Evolutionary conservation across 2,888 invertebrate genomes (phyloP).

Genomic region (Pseudeuparius sepicola): DNA sequence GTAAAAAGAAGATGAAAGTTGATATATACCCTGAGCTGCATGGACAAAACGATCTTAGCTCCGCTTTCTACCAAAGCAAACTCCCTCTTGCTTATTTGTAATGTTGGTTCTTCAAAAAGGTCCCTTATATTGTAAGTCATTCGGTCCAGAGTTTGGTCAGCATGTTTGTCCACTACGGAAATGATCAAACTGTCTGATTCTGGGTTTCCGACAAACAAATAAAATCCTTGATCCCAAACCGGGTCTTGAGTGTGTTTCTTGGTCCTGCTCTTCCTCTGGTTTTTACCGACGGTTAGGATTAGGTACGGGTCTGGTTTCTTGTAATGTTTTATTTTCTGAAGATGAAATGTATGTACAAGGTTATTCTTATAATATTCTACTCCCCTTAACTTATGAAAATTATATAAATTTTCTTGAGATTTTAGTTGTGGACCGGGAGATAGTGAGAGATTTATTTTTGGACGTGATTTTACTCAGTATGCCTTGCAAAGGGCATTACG

Average conservation of each 20-base stretch:
- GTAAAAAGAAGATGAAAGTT: too few species aligned
- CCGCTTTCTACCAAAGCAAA: conserved; percentile 63
- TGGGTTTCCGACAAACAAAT: conserved; percentile 81
- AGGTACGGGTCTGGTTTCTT: conserved; percentile 75
- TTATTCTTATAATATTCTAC: too few species aligned
- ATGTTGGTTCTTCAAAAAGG: conserved; percentile 55
- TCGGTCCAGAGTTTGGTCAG: conserved; percentile 58
- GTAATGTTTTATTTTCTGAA: conserved; percentile 49
- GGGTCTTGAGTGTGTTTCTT: conserved; percentile 75
- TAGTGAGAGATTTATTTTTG: too few species aligned
- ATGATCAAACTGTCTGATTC: conserved; percentile 73
- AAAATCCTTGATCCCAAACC: conserved; percentile 86
- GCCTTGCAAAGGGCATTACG: too few species aligned
- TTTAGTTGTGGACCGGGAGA: too few species aligned
- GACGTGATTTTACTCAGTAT: too few species aligned
- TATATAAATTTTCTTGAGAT: too few species aligned
- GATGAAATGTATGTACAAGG: conserved; percentile 9
- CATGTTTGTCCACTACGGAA: conserved; percentile 58
- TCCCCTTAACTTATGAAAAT: too few species aligned
- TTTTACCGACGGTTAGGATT: conserved; percentile 64
- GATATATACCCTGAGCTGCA: conserved; percentile 66
- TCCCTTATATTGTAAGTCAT: conserved; percentile 56
- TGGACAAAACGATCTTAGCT: conserved; percentile 62
- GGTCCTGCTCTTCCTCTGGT: conserved; percentile 56
- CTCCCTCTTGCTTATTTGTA: conserved; percentile 65